Evolutionary conservation across 2,113 vertebrate genomes (phyloP).

Genomic region (Tinamus guttatus): DNA sequence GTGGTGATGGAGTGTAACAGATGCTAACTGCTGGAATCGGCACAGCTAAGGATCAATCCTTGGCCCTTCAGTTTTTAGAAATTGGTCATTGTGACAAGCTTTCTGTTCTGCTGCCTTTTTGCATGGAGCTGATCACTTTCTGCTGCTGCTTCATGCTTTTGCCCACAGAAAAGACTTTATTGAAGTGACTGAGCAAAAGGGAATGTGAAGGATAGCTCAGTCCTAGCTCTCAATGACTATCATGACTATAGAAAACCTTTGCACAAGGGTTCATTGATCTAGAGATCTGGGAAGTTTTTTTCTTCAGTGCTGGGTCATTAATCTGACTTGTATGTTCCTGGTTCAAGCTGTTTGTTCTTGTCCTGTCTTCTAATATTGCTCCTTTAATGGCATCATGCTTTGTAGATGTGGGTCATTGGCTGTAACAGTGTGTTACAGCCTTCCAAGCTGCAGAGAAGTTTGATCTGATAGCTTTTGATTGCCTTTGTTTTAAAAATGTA

Average conservation of each 20-base stretch:
- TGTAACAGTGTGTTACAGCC: neutral
- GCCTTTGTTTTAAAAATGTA: neutral
- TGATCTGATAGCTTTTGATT: neutral
- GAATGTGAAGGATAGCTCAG: neutral
- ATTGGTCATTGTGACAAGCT: neutral
- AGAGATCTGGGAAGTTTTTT: neutral
- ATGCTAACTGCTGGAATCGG: neutral
- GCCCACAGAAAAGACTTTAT: neutral
- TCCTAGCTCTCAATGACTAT: neutral
- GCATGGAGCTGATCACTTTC: neutral
- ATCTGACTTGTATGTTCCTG: neutral
- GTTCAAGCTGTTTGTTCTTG: neutral
- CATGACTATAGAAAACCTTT: neutral
- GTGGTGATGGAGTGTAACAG: neutral
- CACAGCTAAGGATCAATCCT: neutral
- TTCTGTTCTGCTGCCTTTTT: neutral
- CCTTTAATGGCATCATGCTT: neutral
- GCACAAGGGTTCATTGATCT: conserved; percentile 15
- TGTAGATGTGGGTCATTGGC: neutral
- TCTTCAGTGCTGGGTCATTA: neutral
- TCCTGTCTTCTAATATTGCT: neutral
- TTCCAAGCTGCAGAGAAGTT: neutral
- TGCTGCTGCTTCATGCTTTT: neutral
- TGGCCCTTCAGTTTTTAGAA: neutral
- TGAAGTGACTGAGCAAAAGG: neutral